Percentiles rank a stretch among this genome's conserved stretches.
Evolutionary conservation across 2,113 vertebrate species (phyloP).

Genomic region (Prochilodus magdalenae): DNA sequence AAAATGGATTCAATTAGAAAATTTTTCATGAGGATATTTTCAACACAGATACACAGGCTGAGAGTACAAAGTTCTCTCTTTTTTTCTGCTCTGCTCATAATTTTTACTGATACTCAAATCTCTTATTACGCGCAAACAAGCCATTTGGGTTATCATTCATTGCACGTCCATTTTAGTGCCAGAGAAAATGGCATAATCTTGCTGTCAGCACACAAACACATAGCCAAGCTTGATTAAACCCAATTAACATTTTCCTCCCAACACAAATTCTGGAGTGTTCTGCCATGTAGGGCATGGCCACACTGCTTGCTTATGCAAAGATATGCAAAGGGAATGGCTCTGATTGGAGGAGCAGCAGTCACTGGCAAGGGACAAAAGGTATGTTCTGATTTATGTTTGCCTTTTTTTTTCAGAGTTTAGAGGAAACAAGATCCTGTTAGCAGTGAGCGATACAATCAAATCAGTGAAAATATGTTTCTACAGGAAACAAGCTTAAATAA

Average conservation of each 20-base stretch:
- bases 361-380: not conserved
- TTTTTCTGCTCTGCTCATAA: conserved; percentile 1
- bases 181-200: conserved; percentile 54
- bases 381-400: conserved; percentile 2
- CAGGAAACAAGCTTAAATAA: too few relatives aligned
- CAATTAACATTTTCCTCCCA: conserved; percentile 68
- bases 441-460: not conserved
- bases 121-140: conserved; percentile 51
- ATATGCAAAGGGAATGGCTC: conserved; percentile 14
- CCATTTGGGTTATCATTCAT: conserved; percentile 60
- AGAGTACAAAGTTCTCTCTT: conserved; percentile 18
- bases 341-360: not conserved
- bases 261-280: conserved; percentile 53
- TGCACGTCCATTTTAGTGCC: conserved; percentile 39
- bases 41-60: conserved; percentile 30
- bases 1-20: conserved; percentile 33
- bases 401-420: not conserved
- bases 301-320: conserved; percentile 26
- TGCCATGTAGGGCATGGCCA: conserved; percentile 20
- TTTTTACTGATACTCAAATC: conserved; percentile 54
- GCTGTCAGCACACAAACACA: conserved; percentile 66
- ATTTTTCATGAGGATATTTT: conserved; percentile 26
- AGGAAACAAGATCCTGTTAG: not conserved
- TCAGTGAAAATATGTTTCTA: too few relatives aligned
- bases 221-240: conserved; percentile 70